Evolutionary conservation across 2,113 vertebrate genomes (phyloP).

Genomic region (Xenotilapia longispinis): DNA sequence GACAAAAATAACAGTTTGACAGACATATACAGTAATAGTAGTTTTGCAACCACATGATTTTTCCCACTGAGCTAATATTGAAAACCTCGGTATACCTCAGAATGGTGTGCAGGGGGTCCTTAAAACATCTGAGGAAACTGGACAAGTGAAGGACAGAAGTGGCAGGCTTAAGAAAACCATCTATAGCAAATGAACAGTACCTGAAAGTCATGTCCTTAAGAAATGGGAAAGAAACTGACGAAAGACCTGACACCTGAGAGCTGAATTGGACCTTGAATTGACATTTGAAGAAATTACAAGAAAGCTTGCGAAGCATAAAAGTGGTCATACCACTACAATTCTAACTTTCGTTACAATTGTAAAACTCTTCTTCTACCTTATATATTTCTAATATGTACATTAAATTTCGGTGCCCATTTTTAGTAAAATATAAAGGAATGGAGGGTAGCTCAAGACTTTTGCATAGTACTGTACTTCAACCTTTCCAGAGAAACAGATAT

Average conservation of each 20-base stretch:
- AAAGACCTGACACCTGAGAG: rapidly evolving
- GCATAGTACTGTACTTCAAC: not conserved
- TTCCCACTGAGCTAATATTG: not conserved
- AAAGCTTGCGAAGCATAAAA: not conserved
- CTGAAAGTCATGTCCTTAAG: not conserved
- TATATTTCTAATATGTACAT: not conserved
- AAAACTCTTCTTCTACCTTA: not conserved
- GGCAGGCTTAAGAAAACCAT: not conserved
- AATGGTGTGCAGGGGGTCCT: not conserved
- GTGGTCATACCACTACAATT: not conserved
- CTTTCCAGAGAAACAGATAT: rapidly evolving
- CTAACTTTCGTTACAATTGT: not conserved
- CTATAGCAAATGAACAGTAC: not conserved
- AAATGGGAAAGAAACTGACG: rapidly evolving
- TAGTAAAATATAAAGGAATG: not conserved
- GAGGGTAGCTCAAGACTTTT: not conserved
- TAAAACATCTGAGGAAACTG: not conserved
- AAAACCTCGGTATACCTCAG: not conserved
- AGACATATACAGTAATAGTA: not conserved
- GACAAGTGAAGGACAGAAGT: not conserved
- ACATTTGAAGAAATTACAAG: not conserved
- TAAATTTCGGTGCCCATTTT: not conserved
- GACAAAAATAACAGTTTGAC: rapidly evolving
- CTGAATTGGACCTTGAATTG: not conserved
- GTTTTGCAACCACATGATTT: not conserved